Conservation (phyloP, 2,888 invertebrate genomes). For the Polydrusus tereticollis region DNA sequence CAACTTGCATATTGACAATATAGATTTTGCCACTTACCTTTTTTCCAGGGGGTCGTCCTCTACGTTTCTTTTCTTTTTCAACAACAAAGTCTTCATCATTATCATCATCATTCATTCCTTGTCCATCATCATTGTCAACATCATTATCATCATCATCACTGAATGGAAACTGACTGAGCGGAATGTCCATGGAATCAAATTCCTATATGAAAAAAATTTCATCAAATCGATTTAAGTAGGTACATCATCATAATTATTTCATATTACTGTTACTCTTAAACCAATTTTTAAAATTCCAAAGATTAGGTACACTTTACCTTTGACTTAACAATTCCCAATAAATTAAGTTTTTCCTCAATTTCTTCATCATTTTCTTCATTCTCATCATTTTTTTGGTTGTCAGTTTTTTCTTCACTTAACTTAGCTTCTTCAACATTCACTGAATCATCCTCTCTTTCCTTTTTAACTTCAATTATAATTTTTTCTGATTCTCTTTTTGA, state of each 20-base stretch:
- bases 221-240: background rate
- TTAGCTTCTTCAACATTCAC: constrained; percentile 44
- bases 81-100: constrained; percentile 44
- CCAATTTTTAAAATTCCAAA: too few species aligned
- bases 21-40: too few species aligned
- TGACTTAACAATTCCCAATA: background rate
- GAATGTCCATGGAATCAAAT: constrained; percentile 46
- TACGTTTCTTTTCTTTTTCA: constrained; percentile 43
- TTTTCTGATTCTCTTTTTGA: constrained; percentile 41
- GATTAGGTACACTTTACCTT: constrained; percentile 28
- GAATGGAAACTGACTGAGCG: constrained; percentile 54
- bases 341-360: constrained; percentile 20
- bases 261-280: too few species aligned
- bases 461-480: constrained; percentile 27
- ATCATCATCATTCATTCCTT: constrained; percentile 48
- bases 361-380: constrained; percentile 30
- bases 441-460: constrained; percentile 42
- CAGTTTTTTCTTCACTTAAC: constrained; percentile 37
- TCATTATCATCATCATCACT: constrained; percentile 51
- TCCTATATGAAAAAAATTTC: constrained; percentile 29
- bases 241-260: too few species aligned
- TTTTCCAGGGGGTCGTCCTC: constrained; percentile 41
- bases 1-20: too few species aligned
- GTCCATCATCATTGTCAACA: constrained; percentile 37
- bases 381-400: constrained; percentile 36